Percentiles rank a stretch among this genome's conserved stretches.
Evolutionary conservation across 1,140 invertebrate genomes (phyloP).

Genomic region (Cryptotermes secundus): DNA sequence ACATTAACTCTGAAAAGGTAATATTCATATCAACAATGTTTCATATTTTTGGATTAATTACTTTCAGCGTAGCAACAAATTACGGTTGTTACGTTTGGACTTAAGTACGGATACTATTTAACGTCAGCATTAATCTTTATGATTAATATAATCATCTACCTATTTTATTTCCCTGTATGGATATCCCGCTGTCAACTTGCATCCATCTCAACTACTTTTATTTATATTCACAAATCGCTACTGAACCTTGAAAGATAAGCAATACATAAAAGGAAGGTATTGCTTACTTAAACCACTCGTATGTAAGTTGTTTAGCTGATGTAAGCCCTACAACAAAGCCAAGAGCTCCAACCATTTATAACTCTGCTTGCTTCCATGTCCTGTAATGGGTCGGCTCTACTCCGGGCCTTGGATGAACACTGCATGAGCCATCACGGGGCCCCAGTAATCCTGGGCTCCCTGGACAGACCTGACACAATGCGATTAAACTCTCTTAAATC

Average conservation of each 20-base stretch:
- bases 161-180: neutral
- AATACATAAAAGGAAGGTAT: no score
- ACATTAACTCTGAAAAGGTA: neutral
- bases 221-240: neutral
- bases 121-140: neutral
- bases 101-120: neutral
- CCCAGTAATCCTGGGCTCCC: neutral
- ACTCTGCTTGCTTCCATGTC: neutral
- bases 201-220: neutral
- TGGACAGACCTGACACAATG: neutral
- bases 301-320: neutral
- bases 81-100: neutral
- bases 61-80: neutral
- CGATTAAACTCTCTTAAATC: constrained; percentile 14
- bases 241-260: neutral
- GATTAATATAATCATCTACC: neutral
- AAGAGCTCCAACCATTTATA: neutral
- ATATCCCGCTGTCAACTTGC: neutral
- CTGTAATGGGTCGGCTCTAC: neutral
- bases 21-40: neutral
- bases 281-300: no score
- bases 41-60: neutral
- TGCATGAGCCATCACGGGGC: neutral
- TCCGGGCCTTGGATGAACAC: neutral
- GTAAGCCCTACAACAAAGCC: neutral